Evolutionary conservation across 2,888 invertebrate species (phyloP), one percentile per base, ranked within the genome.

Genomic region (Caenorhabditis sinica): DNA sequence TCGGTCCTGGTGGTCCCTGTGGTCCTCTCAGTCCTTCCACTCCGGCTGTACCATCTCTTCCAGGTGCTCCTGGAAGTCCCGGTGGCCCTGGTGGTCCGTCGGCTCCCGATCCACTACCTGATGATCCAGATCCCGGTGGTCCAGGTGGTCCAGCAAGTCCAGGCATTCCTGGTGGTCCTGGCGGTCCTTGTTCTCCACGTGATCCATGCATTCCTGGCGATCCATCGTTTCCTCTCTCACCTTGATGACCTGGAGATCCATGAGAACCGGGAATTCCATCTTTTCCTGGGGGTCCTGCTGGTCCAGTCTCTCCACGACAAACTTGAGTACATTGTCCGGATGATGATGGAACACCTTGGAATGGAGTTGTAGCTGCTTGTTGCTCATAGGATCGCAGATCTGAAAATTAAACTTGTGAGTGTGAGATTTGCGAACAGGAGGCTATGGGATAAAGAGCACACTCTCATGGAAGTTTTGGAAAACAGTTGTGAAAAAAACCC

Each of bases 231-330:
- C 85, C 86, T 5, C 79, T 53, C 40, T 79, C 72, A 69, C 87
- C 91, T n/a, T 87, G 89, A 71, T 89, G 87, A 23, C 91, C 90
- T 8, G 83, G 83, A 25, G 76, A 20, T 74, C 89, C 90, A 23
- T 80, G 80, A 30, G 87, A 85, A 23, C 91, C 91, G 11, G 86
- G 85, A 1, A 83, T 53, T 61, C 89, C 89, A 51, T 85, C 87
- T 40, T 88, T 84, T 11, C 90, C 90, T 1, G 84, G 75, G 36
- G 82, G 73, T 69, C 89, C 90, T 43, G 65, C 56, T 13, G 87
- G 87, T 53, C 91, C 91, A 2, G 84, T 76, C 1, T 63, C 63
- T 56, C 89, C 89, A n/a, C 80, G 75, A 45, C 89, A 89, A 13
- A 87, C 76, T 77, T 86, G 86, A 11, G 82, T 85, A 74, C 87